Evolutionary conservation across 2,113 vertebrate species (phyloP).

Genomic region (Chloropsis hardwickii): DNA sequence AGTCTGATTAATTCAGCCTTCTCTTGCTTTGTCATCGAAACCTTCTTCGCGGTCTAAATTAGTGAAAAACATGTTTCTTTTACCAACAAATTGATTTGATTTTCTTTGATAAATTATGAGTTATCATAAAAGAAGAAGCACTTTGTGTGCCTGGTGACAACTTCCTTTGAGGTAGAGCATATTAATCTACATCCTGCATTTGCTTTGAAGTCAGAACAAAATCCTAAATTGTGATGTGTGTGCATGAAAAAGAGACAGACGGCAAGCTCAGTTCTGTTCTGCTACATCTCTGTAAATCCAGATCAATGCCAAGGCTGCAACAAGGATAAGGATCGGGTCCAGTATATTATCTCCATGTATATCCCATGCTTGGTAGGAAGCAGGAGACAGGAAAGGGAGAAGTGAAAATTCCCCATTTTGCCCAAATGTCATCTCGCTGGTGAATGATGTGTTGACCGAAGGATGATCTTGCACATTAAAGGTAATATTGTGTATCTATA

Average conservation of each 20-base stretch:
- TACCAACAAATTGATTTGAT: conserved; percentile 62
- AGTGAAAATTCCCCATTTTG: neutral
- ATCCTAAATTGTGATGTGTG: conserved; percentile 2
- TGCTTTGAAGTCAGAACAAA: conserved; percentile 60
- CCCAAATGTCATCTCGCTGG: neutral
- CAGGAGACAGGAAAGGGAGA: neutral
- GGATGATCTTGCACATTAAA: neutral
- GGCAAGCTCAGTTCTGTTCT: neutral
- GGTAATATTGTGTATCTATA: conserved; percentile 3
- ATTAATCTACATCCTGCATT: conserved; percentile 19
- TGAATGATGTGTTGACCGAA: neutral
- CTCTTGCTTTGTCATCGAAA: conserved; percentile 20
- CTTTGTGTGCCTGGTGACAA: conserved; percentile 48
- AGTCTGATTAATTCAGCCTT: conserved; percentile 20
- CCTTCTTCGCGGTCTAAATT: conserved; percentile 15
- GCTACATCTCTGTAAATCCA: neutral
- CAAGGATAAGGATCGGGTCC: neutral
- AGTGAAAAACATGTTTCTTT: conserved; percentile 45
- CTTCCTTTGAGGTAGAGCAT: conserved; percentile 56
- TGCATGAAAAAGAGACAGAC: conserved; percentile 11
- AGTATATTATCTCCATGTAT: neutral
- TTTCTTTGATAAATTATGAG: conserved; percentile 67
- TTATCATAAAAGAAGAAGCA: conserved; percentile 51
- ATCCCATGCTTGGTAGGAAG: neutral
- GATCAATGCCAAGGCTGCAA: neutral